Conservation (phyloP, 2,888 invertebrate species). For the Stegophylla sp. region DNA sequence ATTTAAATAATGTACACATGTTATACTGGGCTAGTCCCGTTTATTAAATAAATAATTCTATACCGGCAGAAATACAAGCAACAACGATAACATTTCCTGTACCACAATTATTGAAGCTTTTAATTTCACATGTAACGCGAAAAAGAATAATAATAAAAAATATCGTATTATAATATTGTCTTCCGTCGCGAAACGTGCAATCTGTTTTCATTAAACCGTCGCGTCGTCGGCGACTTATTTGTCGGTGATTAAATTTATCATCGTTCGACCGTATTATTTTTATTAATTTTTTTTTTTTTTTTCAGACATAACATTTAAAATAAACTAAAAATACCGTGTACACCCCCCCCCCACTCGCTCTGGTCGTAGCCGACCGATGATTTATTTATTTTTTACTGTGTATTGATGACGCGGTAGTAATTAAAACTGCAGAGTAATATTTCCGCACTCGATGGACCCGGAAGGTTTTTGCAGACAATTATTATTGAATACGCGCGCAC, state of each 20-base stretch:
- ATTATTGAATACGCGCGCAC: conserved; percentile 35
- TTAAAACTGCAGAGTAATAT: conserved; percentile 57
- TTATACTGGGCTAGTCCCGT: no score
- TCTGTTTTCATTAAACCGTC: background rate
- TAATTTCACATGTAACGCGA: no score
- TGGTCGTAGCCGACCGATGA: background rate
- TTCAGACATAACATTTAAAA: background rate
- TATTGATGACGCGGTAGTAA: conserved; percentile 55
- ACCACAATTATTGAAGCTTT: no score
- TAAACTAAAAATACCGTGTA: conserved; percentile 9
- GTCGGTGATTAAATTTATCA: background rate
- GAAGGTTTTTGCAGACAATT: conserved; percentile 52
- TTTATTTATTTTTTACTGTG: conserved; percentile 54
- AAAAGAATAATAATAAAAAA: no score
- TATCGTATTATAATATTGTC: no score
- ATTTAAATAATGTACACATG: no score
- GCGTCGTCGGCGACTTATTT: background rate
- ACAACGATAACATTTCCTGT: no score
- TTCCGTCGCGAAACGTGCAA: background rate
- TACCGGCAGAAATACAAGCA: no score
- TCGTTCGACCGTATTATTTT: conserved; percentile 3
- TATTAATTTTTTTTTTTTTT: conserved; percentile 1
- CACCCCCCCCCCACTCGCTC: background rate
- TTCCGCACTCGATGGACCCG: conserved; percentile 53
- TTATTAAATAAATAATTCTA: no score